A percentile compares a stretch with the other conserved stretches of the same genome.
phyloP scores from a whole-genome alignment of 37 sponge, comb jelly and placozoan genomes.

The Petrosia ficiformis region DNA sequence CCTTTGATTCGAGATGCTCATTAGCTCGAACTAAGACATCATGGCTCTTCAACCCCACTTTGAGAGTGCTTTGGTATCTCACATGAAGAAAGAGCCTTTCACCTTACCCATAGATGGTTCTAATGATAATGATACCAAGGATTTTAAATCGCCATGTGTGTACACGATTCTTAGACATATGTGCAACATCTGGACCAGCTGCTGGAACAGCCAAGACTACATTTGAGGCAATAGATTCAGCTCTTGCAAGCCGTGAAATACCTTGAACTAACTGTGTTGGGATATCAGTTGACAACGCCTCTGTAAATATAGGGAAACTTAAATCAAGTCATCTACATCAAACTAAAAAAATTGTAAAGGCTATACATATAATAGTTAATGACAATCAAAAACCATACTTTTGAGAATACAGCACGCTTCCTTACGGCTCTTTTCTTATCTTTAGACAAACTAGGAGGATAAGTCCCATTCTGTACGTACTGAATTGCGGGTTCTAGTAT shows the following conservation, averaged over 20 bases:
- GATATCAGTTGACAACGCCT: constrained; percentile 39
- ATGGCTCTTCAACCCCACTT: constrained; percentile 23
- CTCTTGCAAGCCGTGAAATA: constrained; percentile 14
- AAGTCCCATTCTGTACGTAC: too few relatives aligned
- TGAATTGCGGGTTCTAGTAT: too few relatives aligned
- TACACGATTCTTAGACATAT: constrained; percentile 32
- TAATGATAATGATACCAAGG: constrained; percentile 24
- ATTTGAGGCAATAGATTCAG: constrained; percentile 21
- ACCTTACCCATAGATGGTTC: constrained; percentile 49
- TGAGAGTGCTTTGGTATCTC: constrained; percentile 2
- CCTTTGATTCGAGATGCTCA: too few relatives aligned
- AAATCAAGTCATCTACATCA: neutral
- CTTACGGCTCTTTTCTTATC: too few relatives aligned
- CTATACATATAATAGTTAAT: too few relatives aligned
- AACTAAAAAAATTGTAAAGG: neutral
- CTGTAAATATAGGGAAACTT: constrained; percentile 17
- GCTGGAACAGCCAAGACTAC: constrained; percentile 23
- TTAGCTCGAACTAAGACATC: constrained; percentile 39
- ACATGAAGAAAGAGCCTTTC: constrained; percentile 44
- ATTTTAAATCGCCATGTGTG: constrained; percentile 37
- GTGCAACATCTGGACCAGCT: constrained; percentile 11
- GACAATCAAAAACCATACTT: too few relatives aligned
- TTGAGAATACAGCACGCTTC: too few relatives aligned
- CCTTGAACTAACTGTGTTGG: constrained; percentile 31
- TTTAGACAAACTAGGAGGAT: too few relatives aligned